Conservation (phyloP, 2,888 invertebrate genomes). For the Gasteruption jaculator region DNA sequence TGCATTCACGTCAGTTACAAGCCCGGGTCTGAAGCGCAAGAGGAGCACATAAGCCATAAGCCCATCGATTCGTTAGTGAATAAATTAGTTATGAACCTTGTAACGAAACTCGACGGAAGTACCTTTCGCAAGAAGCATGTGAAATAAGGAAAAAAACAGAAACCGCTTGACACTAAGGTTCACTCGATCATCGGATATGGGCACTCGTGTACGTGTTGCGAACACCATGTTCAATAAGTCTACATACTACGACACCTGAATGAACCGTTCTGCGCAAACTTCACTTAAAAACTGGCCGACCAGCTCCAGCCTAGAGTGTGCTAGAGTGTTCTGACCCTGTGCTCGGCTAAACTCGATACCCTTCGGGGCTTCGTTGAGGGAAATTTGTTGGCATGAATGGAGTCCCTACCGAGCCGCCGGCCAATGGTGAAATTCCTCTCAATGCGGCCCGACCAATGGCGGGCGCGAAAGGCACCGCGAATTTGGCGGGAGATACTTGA, state of each 20-base stretch:
- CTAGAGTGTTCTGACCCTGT: too few relatives aligned
- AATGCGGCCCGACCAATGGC: conserved; percentile 5
- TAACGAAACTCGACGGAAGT: too few relatives aligned
- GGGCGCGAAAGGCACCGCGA: conserved; percentile 8
- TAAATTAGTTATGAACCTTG: too few relatives aligned
- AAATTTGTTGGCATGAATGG: too few relatives aligned
- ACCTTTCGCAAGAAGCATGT: conserved; percentile 30
- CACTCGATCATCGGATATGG: conserved; percentile 22
- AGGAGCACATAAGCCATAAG: too few relatives aligned
- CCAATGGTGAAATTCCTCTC: conserved; percentile 14
- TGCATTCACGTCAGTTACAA: too few relatives aligned
- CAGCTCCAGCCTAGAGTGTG: too few relatives aligned
- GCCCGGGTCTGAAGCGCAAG: too few relatives aligned
- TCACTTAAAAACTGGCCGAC: conserved; percentile 34
- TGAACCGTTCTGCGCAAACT: conserved; percentile 28
- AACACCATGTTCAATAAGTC: conserved; percentile 26
- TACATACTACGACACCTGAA: conserved; percentile 1
- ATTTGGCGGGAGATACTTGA: conserved; percentile 32
- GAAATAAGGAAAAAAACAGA: conserved; percentile 24
- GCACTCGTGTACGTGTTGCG: conserved; percentile 19
- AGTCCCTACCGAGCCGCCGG: too few relatives aligned
- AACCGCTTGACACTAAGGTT: conserved; percentile 18
- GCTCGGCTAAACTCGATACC: too few relatives aligned
- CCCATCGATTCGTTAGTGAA: too few relatives aligned
- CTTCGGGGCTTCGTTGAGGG: too few relatives aligned